These are phyloP conservation scores for Cynodonichthys magdalenae DNA, from an alignment of 2,797 vertebrate genomes.

Conservation along the genomic window DNA sequence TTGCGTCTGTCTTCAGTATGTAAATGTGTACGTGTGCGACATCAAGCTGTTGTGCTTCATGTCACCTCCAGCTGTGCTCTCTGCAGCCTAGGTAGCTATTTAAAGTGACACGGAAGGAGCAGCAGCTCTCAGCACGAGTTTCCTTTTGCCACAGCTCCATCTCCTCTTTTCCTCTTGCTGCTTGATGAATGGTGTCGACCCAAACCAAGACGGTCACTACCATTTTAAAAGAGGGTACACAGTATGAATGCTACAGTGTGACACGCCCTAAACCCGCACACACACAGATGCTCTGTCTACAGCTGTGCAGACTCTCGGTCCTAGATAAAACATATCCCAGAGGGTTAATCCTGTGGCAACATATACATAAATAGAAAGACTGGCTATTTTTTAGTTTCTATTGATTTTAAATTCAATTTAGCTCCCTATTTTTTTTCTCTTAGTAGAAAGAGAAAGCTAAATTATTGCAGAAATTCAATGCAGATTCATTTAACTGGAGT, in stretches of 20 bases:
- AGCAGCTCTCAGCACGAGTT: slow-evolving; percentile 38
- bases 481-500: not conserved
- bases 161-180: slow-evolving; percentile 31
- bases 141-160: slow-evolving; percentile 28
- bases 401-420: not conserved
- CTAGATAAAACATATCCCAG: slow-evolving; percentile 10
- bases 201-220: slow-evolving; percentile 49
- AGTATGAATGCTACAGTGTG: slow-evolving; percentile 44
- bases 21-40: slow-evolving; percentile 25
- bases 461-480: no score
- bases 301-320: slow-evolving; percentile 42
- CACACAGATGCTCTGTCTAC: slow-evolving; percentile 12
- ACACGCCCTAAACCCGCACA: slow-evolving; percentile 43
- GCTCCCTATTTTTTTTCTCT: not conserved
- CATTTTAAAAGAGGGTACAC: slow-evolving; percentile 46
- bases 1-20: slow-evolving; percentile 9
- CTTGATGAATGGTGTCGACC: slow-evolving; percentile 55
- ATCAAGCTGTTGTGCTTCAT: slow-evolving; percentile 19
- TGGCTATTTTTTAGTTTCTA: not conserved
- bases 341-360: slow-evolving; percentile 38
- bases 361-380: not conserved
- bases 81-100: slow-evolving; percentile 50
- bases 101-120: slow-evolving; percentile 56
- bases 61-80: slow-evolving; percentile 43
- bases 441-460: not conserved